Base-by-base conservation (phyloP, 2,113 vertebrate genomes). In the Lontra canadensis region DNA sequence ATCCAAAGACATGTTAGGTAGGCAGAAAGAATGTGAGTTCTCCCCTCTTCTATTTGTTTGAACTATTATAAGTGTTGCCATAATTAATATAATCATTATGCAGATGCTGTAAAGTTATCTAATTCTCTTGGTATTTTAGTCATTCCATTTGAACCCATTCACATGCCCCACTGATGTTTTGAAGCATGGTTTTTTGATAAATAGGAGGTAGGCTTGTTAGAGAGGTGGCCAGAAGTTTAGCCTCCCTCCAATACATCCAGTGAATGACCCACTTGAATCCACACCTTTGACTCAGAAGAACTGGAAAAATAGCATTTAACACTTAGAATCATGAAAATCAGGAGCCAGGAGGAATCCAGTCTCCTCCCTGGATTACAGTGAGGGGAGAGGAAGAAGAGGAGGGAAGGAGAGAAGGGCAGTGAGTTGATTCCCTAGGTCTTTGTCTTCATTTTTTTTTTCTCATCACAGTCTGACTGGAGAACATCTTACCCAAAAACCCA, bases 401-500 rank as follows among this genome's bases (percentile, higher is more conserved):
- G 12, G 18, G 8, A 59, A 15, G 29, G 42, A 20, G 6, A 6
- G 0, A 6, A 1, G 6, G 39, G 2, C 6, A 8, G 6, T 18
- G 25, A 20, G 15, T 39, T 63, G 10, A 4, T 83, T 78, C 10
- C 36, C 52, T 34, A 29, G 26, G 18, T 61, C 34, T 96, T 36
- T 42, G 26, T 89, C 17, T 31, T 49, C 20, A 25, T 69, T 52
- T 71, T 80, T 65, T 47, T 47, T 74, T 29, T 29, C 93, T 87
- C 65, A 29, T 73, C 59, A 61, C 49, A 71, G 23, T 5, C 63
- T 67, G 49, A 20, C 76, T 36, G 11, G 13, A 52, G 47, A 83
- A 71, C 25, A 25, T 92, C 89, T 97, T 81, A 94, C n/a, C 95
- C 90, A 73, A 80, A 93, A 95, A 69, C 11, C 57, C 21, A 12